Percentiles rank a stretch among this genome's conserved stretches.
Conservation (phyloP, 2,888 invertebrate species). For the Drepana falcataria region DNA sequence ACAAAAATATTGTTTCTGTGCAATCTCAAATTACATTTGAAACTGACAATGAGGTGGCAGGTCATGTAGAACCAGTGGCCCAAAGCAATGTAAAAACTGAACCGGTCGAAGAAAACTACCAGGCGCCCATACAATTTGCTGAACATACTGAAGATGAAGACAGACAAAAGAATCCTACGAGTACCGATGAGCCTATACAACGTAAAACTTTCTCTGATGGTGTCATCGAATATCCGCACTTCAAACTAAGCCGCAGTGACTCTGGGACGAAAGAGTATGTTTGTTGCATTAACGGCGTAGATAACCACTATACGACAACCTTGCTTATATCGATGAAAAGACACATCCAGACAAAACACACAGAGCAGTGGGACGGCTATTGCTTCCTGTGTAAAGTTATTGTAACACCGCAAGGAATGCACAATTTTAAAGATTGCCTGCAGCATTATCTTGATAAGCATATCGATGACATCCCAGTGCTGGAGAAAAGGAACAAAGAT, state of each 20-base stretch:
- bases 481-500: slow-evolving; percentile 21
- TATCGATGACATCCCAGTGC: slow-evolving; percentile 56
- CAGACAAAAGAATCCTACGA: slow-evolving; percentile 1
- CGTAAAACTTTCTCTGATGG: slow-evolving; percentile 16
- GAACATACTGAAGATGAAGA: neutral
- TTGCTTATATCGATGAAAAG: slow-evolving; percentile 67
- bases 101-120: slow-evolving; percentile 2
- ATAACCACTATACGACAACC: slow-evolving; percentile 56
- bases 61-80: slow-evolving; percentile 8
- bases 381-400: slow-evolving; percentile 73
- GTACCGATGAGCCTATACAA: slow-evolving; percentile 3
- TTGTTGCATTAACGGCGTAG: slow-evolving; percentile 58
- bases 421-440: slow-evolving; percentile 56
- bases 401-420: slow-evolving; percentile 54
- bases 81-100: neutral
- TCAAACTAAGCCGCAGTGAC: slow-evolving; percentile 44
- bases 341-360: slow-evolving; percentile 60
- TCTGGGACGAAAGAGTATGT: slow-evolving; percentile 57
- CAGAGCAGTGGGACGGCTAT: slow-evolving; percentile 76
- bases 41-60: slow-evolving; percentile 29
- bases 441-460: slow-evolving; percentile 65
- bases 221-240: slow-evolving; percentile 48
- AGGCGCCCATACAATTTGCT: neutral
- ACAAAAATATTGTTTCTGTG: slow-evolving; percentile 20
- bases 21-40: slow-evolving; percentile 61